These are phyloP conservation scores for Antechinus flavipes DNA, from an alignment of 2,113 vertebrate genomes.

Conservation along the genomic window DNA sequence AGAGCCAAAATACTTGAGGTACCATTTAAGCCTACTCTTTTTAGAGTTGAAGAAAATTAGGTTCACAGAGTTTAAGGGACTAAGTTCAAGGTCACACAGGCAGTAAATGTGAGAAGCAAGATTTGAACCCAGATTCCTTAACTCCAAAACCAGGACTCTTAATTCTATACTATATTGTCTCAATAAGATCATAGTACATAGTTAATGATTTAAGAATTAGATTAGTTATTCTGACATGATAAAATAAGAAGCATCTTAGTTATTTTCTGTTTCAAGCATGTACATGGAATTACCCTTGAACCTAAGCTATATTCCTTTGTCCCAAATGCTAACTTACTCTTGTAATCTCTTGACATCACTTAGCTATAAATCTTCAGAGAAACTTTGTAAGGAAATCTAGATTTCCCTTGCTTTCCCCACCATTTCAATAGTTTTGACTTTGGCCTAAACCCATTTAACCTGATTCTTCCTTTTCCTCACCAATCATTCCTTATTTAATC, in stretches of 20 bases:
- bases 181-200: not conserved
- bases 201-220: not conserved
- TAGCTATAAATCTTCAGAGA: not conserved
- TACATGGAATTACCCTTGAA: not conserved
- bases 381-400: not conserved
- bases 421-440: not conserved
- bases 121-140: not conserved
- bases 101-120: not conserved
- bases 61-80: not conserved
- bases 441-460: not conserved
- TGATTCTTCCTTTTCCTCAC: constrained; percentile 25
- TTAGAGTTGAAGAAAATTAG: not conserved
- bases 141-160: not conserved
- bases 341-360: not conserved
- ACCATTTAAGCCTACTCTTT: not conserved
- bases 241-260: not conserved
- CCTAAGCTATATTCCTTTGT: no score
- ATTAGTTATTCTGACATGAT: not conserved
- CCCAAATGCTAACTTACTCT: not conserved
- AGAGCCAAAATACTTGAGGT: not conserved
- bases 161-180: not conserved
- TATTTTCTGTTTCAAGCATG: not conserved
- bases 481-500: not conserved
- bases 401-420: not conserved
- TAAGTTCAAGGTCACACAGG: not conserved